These are phyloP conservation scores for Oscarella lobularis DNA, from an alignment of 37 sponge, comb jelly and placozoan genomes.

Conservation along the genomic window DNA sequence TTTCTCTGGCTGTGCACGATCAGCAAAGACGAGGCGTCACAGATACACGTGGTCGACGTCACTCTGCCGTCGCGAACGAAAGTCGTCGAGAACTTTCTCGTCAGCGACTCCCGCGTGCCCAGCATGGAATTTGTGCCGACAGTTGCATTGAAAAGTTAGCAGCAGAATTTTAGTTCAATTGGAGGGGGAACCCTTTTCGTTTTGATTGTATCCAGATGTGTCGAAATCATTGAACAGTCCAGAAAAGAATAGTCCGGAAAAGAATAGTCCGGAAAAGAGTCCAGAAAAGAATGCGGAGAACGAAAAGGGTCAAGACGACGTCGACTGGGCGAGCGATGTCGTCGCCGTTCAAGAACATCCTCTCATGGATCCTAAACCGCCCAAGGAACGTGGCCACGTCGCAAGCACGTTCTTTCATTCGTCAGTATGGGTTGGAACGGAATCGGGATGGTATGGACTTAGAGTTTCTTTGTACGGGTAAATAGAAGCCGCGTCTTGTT, in stretches of 20 bases:
- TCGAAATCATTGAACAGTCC: no score
- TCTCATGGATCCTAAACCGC: neutral
- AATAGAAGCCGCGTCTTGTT: neutral
- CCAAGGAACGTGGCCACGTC: neutral
- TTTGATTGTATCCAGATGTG: no score
- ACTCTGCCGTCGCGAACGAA: neutral
- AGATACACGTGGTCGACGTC: neutral
- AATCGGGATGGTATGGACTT: neutral
- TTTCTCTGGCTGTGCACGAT: neutral
- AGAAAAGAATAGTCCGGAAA: no score
- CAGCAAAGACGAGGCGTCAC: neutral
- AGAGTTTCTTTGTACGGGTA: no score
- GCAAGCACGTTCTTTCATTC: neutral
- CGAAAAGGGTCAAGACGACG: no score
- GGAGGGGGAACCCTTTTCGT: no score
- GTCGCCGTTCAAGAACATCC: neutral
- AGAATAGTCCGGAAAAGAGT: no score
- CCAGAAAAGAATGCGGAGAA: no score
- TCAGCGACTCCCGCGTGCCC: neutral
- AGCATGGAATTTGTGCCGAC: neutral
- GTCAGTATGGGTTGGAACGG: neutral
- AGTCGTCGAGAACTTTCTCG: neutral
- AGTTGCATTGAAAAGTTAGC: neutral
- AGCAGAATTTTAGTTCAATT: no score
- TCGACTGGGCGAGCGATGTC: no score